Evolutionary conservation across 2,888 invertebrate species (phyloP), one percentile per base, ranked within the genome.

Genomic region (Zygogramma bicolorata): DNA sequence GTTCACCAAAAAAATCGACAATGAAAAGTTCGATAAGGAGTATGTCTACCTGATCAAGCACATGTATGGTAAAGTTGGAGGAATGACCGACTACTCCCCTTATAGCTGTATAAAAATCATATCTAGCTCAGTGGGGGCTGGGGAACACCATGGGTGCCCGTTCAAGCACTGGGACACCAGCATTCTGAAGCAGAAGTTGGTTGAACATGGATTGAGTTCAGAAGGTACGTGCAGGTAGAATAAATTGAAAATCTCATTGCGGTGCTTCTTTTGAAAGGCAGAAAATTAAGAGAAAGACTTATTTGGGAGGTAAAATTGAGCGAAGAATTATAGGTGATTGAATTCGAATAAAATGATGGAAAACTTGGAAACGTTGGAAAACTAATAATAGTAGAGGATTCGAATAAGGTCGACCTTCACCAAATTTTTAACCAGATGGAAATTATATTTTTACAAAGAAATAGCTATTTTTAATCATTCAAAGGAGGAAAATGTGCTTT

Each of bases 21-120:
- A 91, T 81, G 93, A 96, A 85, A 92, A 95, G 89, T 99, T 99
- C 90, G 95, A 97, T 68, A 98, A 98, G 85, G 90, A 92, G 77
- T 97, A 99, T 88, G 89, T 94, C 1, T 99, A 99, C 86, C 92
- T 91, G 84, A 93, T 99, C 65, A 92, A 97, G 22, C 97, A 98
- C 87, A 94, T 93, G 85, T 99, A 96, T 88, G 99, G 99, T 25
- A 96, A 97, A 88, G 98, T 96, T 2, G 99, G 99, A 0, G 95
- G 94, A 79, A 92, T 95, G 85, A 92, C 92, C 2, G 94, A 95
- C 84, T 98, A 97, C 84, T 92, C 95, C 0, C 97, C 99, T 0
- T 95, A 94, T 82, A 96, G 96, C 81, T 99, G 99, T 86, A 89
- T 94, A 81, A 97, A 94, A 88, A 95, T 99, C 74, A 98, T 99